These are phyloP conservation scores for Priocnemis perturbator DNA, from an alignment of 2,888 invertebrate species.

Conservation along the genomic window DNA sequence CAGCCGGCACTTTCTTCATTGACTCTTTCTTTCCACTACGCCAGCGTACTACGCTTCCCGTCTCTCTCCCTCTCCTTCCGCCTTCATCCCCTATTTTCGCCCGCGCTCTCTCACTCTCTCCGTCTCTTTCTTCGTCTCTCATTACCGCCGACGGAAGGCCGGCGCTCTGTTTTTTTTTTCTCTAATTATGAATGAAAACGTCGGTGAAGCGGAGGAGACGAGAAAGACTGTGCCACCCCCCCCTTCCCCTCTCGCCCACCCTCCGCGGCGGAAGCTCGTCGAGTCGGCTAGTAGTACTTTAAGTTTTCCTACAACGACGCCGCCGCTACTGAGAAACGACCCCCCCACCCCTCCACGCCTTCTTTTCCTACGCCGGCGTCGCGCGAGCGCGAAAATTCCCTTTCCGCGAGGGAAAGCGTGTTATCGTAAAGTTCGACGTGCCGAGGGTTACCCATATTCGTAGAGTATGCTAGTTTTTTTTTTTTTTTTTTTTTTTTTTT, in stretches of 20 bases:
- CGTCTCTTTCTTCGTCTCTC: conserved; percentile 30
- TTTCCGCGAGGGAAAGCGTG: conserved; percentile 46
- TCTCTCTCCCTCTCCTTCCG: conserved; percentile 31
- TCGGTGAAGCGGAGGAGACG: conserved; percentile 40
- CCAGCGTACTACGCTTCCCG: conserved; percentile 63
- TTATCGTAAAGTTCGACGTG: conserved; percentile 55
- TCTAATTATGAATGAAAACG: conserved; percentile 76
- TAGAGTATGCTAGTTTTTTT: conserved; percentile 14
- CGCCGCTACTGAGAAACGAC: conserved; percentile 17
- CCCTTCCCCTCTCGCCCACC: conserved; percentile 14
- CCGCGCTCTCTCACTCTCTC: conserved; percentile 44
- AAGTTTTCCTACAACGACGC: conserved; percentile 48
- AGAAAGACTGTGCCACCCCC: conserved; percentile 23
- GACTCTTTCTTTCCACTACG: conserved; percentile 75
- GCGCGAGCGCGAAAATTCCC: conserved; percentile 39
- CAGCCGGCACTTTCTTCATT: conserved; percentile 73
- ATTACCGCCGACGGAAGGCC: conserved; percentile 25
- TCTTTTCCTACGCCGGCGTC: conserved; percentile 11
- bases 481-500: too few relatives aligned
- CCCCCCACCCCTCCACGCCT: conserved; percentile 23
- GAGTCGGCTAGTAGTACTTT: conserved; percentile 47
- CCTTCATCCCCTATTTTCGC: conserved; percentile 24
- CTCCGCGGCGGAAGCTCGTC: conserved; percentile 6
- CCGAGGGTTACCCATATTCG: conserved; percentile 16
- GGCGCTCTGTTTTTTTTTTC: conserved; percentile 67